Conservation (phyloP, 35 echinoderm and acorn worm species). For the Holothuria glaberrima region DNA sequence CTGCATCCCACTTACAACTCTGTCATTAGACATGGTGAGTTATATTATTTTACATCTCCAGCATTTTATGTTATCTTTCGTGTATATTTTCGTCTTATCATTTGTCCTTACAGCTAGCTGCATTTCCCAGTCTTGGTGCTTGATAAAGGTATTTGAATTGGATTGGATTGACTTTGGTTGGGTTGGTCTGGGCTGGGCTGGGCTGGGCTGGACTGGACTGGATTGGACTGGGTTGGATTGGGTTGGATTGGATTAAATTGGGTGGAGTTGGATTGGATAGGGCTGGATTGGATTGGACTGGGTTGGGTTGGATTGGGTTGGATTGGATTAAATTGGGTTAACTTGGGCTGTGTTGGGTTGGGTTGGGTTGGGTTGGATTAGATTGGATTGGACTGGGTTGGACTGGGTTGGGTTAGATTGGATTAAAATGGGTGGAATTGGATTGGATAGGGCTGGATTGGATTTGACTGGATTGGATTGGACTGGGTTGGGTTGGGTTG, state of each 20-base stretch:
- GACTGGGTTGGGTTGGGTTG: not conserved
- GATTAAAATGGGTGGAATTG: not conserved
- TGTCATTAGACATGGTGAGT: too few species aligned
- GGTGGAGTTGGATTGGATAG: not conserved
- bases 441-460: not conserved
- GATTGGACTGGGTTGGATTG: not conserved
- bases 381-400: not conserved
- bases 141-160: too few species aligned
- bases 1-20: too few species aligned
- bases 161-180: too few species aligned
- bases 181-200: too few species aligned
- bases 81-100: too few species aligned
- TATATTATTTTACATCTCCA: too few species aligned
- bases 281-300: not conserved
- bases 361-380: not conserved
- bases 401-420: not conserved
- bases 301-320: constrained; percentile 1
- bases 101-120: too few species aligned
- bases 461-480: too few species aligned
- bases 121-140: too few species aligned
- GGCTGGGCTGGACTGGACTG: not conserved
- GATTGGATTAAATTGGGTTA: not conserved
- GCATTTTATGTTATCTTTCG: too few species aligned
- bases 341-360: not conserved
- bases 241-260: not conserved